Percentiles rank a stretch among this genome's conserved stretches.
These are phyloP conservation scores for Pteria penguin DNA, from an alignment of 2,888 invertebrate species.

Conservation along the genomic window DNA sequence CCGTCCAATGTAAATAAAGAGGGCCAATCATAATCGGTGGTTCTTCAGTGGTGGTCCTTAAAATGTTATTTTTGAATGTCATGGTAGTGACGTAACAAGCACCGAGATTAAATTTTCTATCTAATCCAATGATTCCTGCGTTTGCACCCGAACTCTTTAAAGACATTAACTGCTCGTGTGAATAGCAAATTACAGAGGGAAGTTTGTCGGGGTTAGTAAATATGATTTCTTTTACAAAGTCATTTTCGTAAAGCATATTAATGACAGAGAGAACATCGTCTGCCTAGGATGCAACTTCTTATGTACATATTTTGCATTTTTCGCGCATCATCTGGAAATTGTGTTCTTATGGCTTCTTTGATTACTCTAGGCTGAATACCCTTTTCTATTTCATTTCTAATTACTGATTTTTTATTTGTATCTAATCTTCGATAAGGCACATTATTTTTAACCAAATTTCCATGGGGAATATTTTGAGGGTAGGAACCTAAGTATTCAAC, in stretches of 20 bases:
- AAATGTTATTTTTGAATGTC: not conserved
- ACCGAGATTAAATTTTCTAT: conserved; percentile 1
- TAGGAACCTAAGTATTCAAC: conserved; percentile 13
- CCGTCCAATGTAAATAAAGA: conserved; percentile 1
- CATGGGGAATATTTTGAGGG: not conserved
- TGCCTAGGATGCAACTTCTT: not conserved
- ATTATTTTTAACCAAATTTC: not conserved
- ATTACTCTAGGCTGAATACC: not conserved
- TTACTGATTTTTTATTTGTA: not conserved
- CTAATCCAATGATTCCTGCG: not conserved
- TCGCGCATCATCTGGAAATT: not conserved
- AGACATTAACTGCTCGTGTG: not conserved
- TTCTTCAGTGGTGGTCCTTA: not conserved
- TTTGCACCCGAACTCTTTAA: not conserved
- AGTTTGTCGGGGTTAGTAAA: not conserved
- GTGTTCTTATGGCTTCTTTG: not conserved
- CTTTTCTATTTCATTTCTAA: not conserved
- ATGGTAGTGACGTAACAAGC: not conserved
- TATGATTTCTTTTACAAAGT: not conserved
- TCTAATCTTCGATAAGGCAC: not conserved
- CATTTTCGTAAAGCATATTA: conserved; percentile 1
- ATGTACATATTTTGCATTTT: not conserved
- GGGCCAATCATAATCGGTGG: conserved; percentile 1
- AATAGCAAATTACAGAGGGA: not conserved
- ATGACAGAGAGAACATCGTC: not conserved